phyloP scores from a whole-genome alignment of 2,888 invertebrate species.

The Drosophila leonis region DNA sequence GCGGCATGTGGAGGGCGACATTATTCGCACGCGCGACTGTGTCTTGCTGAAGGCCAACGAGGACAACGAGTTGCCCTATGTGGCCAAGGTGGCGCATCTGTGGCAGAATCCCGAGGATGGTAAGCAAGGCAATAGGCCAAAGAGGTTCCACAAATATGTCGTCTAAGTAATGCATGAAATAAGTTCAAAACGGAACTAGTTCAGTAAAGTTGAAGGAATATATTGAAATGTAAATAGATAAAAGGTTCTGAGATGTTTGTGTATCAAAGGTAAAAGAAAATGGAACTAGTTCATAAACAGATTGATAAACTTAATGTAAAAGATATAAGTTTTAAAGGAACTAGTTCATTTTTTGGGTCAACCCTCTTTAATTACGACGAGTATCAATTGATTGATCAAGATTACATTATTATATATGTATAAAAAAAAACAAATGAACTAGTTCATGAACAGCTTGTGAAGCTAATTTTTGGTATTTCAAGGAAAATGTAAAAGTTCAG shows the following conservation, averaged over 20 bases:
- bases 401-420: neutral
- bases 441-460: neutral
- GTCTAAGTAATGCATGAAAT: neutral
- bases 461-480: no score
- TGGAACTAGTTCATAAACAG: neutral
- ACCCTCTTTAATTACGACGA: neutral
- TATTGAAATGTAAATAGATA: neutral
- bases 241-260: no score
- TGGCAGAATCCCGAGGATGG: slow-evolving; percentile 98
- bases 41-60: slow-evolving; percentile 95
- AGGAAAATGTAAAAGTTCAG: no score
- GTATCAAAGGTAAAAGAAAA: neutral
- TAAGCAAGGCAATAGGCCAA: slow-evolving; percentile 84
- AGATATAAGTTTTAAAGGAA: neutral
- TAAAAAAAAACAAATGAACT: neutral
- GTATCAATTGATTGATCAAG: neutral
- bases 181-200: neutral
- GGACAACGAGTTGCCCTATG: slow-evolving; percentile 95
- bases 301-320: neutral
- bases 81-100: slow-evolving; percentile 96
- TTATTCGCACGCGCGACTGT: slow-evolving; percentile 94
- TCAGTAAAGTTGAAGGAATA: neutral
- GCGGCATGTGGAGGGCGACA: slow-evolving; percentile 94
- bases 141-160: neutral
- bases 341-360: neutral